A percentile compares a stretch with the other conserved stretches of the same genome.
Evolutionary conservation across 1,140 invertebrate species (phyloP).

Genomic region (Apis dorsata): DNA sequence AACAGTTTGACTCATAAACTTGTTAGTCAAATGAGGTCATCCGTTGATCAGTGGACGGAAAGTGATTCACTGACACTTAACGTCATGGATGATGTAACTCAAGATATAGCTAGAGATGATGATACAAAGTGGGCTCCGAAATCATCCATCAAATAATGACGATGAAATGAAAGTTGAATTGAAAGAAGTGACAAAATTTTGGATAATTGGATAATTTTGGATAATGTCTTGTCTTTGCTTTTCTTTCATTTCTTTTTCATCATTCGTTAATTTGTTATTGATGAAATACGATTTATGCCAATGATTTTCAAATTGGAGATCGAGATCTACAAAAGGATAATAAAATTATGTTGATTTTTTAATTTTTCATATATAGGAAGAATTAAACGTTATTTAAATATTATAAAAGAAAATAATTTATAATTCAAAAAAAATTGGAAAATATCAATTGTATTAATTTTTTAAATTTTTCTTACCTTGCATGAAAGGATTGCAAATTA

Average conservation of each 20-base stretch:
- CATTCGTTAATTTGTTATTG: not conserved
- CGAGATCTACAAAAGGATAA: too few species aligned
- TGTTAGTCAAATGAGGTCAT: slow-evolving; percentile 63
- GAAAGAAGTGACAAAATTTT: not conserved
- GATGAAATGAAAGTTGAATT: too few species aligned
- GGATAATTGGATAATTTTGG: not conserved
- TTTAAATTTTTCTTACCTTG: too few species aligned
- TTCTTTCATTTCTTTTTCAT: not conserved
- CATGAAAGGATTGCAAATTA: too few species aligned
- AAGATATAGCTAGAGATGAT: slow-evolving; percentile 37
- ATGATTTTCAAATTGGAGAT: too few species aligned
- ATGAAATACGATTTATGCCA: not conserved
- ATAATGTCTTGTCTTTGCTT: too few species aligned
- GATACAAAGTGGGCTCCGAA: slow-evolving; percentile 30
- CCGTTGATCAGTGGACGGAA: slow-evolving; percentile 60
- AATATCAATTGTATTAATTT: too few species aligned
- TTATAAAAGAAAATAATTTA: too few species aligned
- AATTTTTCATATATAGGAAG: too few species aligned
- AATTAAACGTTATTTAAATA: too few species aligned
- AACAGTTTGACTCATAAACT: slow-evolving; percentile 62
- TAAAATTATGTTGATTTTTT: too few species aligned
- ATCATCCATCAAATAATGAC: not conserved
- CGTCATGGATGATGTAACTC: slow-evolving; percentile 53
- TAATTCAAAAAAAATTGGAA: too few species aligned
- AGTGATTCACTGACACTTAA: slow-evolving; percentile 66